Evolutionary conservation across 2,113 vertebrate species (phyloP), one percentile per base, ranked within the genome.

Genomic region (Hippoglossus stenolepis): DNA sequence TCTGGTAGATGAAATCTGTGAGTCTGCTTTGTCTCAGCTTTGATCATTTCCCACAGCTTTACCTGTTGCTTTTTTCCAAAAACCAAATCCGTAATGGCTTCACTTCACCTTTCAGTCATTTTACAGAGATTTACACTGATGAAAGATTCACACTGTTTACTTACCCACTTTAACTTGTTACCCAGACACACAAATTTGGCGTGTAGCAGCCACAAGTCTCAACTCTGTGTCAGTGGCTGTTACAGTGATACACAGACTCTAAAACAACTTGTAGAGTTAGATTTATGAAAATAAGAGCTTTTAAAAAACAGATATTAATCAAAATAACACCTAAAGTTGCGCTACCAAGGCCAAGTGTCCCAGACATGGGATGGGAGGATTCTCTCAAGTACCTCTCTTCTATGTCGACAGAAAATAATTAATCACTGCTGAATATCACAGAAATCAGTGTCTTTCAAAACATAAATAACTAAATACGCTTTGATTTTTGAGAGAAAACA

Each of bases 1-100:
- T 71, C 8, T 4, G n/a, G 13, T 10, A 77, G 83, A 85, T 84
- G 0, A 21, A 70, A 86, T 86, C 66, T 58, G 26, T 11, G 23
- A 65, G 13, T 57, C 51, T 72, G 20, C 40, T 73, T 49, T 54
- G 45, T 61, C 64, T 73, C 11, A 6, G 23, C 56, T 49, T 2
- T 47, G 31, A 77, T 47, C 20, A 18, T 47, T 67, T 13, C 31
- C 61, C 31, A 65, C n/a, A 24, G 18, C 21, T 15, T 13, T 45
- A 43, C 59, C 24, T 65, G 15, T n/a, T 59, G 26, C 26, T 8
- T 28, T 10, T 10, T 17, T 59, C 28, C 28, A 28, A 28, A 24
- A 2, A 59, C 26, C 23, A 26, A 12, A 26, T 17, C 8, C 58
- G 57, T 7, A 28, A 1, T 4, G 23, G 23, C 10, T 24, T 31